A percentile compares a stretch with the other conserved stretches of the same genome.
These are phyloP conservation scores for Oncorhynchus kisutch DNA, from an alignment of 2,113 vertebrate genomes.

Conservation along the genomic window DNA sequence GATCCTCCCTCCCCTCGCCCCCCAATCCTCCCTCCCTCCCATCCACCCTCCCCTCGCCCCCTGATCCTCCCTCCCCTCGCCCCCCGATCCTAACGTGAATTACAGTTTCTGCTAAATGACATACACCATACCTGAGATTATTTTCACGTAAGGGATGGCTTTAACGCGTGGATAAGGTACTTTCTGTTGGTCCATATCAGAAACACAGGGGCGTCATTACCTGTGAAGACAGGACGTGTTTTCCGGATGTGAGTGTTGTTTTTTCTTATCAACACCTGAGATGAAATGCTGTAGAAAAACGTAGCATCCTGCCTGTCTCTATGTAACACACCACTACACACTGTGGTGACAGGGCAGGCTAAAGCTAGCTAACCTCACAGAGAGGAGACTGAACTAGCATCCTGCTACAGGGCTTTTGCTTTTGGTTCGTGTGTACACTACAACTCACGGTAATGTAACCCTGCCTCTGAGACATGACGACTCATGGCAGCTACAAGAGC, in stretches of 20 bases:
- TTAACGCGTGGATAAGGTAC: background rate
- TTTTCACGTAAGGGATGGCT: background rate
- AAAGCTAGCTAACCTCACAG: slow-evolving; percentile 21
- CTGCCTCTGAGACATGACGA: too few species aligned
- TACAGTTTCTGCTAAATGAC: too few species aligned
- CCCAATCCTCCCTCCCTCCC: too few species aligned
- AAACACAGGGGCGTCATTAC: slow-evolving; percentile 53
- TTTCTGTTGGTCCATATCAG: background rate
- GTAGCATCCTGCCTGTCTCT: slow-evolving; percentile 63
- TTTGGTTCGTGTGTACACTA: background rate
- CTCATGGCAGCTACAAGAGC: too few species aligned
- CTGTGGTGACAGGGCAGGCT: slow-evolving; percentile 25
- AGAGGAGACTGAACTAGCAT: slow-evolving; percentile 25
- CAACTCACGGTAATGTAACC: too few species aligned
- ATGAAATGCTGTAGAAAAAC: slow-evolving; percentile 45
- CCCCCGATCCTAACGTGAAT: too few species aligned
- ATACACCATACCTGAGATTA: too few species aligned
- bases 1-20: too few species aligned
- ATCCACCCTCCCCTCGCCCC: too few species aligned
- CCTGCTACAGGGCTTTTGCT: background rate
- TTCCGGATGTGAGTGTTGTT: slow-evolving; percentile 24
- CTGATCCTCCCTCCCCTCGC: too few species aligned
- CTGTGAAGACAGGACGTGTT: slow-evolving; percentile 55
- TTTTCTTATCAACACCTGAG: slow-evolving; percentile 46
- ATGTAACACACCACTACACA: slow-evolving; percentile 75